Percentiles rank a stretch among this genome's conserved stretches.
These are phyloP conservation scores for Xiphorhynchus erythropygius DNA, from an alignment of 2,797 vertebrate species.

Conservation along the genomic window DNA sequence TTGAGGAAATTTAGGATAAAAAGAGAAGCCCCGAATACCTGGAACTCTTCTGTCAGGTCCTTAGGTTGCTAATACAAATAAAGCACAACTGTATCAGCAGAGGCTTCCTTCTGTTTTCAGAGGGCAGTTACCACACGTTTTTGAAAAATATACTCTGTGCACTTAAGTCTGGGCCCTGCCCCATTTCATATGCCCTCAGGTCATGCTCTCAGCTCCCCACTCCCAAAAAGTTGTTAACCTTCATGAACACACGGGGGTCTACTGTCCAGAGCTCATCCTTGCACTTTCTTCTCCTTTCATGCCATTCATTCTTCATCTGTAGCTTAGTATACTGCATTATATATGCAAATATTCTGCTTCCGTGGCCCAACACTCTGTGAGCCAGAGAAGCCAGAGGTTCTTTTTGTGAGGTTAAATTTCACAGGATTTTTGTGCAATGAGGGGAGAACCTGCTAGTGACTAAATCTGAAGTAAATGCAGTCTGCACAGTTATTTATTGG, in stretches of 20 bases:
- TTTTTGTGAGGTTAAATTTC: not conserved
- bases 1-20: not conserved
- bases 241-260: rapidly evolving
- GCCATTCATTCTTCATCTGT: not conserved
- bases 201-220: not conserved
- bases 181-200: not conserved
- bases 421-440: not conserved
- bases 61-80: not conserved
- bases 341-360: not conserved
- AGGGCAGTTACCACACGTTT: not conserved
- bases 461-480: not conserved
- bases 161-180: not conserved
- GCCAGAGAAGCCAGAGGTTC: not conserved
- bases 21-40: not conserved
- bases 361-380: not conserved
- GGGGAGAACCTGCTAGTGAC: not conserved
- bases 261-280: not conserved
- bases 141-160: not conserved
- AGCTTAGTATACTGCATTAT: not conserved
- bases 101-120: not conserved
- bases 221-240: not conserved
- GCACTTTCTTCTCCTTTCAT: not conserved
- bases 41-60: not conserved
- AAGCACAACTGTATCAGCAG: not conserved
- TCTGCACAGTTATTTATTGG: not conserved